phyloP scores from a whole-genome alignment of 1,140 invertebrate genomes.

The Phortica variegata region DNA sequence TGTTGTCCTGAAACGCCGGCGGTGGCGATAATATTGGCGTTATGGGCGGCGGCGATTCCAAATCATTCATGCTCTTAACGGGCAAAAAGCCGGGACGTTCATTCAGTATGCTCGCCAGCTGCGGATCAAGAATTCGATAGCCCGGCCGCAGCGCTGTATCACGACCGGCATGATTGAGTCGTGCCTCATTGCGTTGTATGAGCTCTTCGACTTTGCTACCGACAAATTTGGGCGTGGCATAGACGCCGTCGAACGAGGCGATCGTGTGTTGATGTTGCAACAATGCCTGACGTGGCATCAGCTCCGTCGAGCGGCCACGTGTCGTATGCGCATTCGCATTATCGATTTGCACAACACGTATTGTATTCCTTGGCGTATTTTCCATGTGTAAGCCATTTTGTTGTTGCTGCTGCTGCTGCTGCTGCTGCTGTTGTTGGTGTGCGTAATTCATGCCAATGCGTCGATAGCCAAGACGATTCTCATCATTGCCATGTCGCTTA shows the following conservation, averaged over 20 bases:
- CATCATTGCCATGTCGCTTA: conserved; percentile 24
- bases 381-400: conserved; percentile 20
- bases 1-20: conserved; percentile 59
- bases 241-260: conserved; percentile 13
- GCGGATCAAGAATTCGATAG: conserved; percentile 50
- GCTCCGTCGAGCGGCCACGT: conserved; percentile 28
- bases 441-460: conserved; percentile 22
- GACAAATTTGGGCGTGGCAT: conserved; percentile 32
- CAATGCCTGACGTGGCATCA: conserved; percentile 20
- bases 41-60: conserved; percentile 55
- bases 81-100: conserved; percentile 53
- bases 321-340: too few relatives aligned
- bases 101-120: conserved; percentile 46
- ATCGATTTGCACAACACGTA: conserved; percentile 27
- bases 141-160: conserved; percentile 35
- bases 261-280: conserved; percentile 29
- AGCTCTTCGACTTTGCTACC: conserved; percentile 52
- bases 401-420: too few relatives aligned
- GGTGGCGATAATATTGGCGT: conserved; percentile 60
- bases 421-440: conserved; percentile 6
- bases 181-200: conserved; percentile 46
- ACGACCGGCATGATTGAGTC: conserved; percentile 19
- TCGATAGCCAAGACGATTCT: conserved; percentile 22
- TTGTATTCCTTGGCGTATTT: conserved; percentile 13
- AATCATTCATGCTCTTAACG: conserved; percentile 38